Conservation (phyloP, 2,113 vertebrate species). For the Lamprologus sp. region DNA sequence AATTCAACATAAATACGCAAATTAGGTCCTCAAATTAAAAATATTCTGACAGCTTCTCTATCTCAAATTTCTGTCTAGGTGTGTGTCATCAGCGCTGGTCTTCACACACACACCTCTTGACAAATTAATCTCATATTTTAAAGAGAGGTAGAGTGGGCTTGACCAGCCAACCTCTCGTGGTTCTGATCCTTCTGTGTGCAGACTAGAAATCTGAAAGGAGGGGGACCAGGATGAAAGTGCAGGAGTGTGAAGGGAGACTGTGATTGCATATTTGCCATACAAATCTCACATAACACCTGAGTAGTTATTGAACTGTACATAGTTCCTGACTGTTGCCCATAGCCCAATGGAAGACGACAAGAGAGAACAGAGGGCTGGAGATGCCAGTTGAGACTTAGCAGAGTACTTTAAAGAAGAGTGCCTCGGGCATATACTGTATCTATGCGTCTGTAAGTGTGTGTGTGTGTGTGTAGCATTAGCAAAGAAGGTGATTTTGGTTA, state of each 20-base stretch:
- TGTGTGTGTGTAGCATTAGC: background rate
- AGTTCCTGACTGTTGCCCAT: slow-evolving; percentile 35
- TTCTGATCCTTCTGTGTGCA: slow-evolving; percentile 37
- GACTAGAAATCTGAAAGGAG: slow-evolving; percentile 5
- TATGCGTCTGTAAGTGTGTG: background rate
- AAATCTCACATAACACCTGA: slow-evolving; percentile 31
- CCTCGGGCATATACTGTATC: slow-evolving; percentile 21
- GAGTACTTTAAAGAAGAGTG: slow-evolving; percentile 45
- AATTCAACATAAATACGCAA: background rate
- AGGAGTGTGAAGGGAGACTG: slow-evolving; percentile 1
- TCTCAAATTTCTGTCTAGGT: background rate
- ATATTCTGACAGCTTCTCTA: background rate
- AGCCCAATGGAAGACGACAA: slow-evolving; percentile 39
- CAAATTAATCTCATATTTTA: slow-evolving; percentile 59
- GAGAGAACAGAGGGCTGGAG: slow-evolving; percentile 35
- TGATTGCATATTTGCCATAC: slow-evolving; percentile 35
- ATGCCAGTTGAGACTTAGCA: slow-evolving; percentile 41
- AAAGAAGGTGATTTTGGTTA: slow-evolving; percentile 17
- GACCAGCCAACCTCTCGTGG: slow-evolving; percentile 34
- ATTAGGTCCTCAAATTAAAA: background rate
- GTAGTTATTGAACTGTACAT: slow-evolving; percentile 20
- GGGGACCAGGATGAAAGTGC: background rate
- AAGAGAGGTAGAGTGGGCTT: slow-evolving; percentile 43
- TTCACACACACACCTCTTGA: slow-evolving; percentile 30
- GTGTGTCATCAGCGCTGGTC: background rate